phyloP scores from a whole-genome alignment of 1,140 invertebrate genomes.

The Pachypeltis micranthus region DNA sequence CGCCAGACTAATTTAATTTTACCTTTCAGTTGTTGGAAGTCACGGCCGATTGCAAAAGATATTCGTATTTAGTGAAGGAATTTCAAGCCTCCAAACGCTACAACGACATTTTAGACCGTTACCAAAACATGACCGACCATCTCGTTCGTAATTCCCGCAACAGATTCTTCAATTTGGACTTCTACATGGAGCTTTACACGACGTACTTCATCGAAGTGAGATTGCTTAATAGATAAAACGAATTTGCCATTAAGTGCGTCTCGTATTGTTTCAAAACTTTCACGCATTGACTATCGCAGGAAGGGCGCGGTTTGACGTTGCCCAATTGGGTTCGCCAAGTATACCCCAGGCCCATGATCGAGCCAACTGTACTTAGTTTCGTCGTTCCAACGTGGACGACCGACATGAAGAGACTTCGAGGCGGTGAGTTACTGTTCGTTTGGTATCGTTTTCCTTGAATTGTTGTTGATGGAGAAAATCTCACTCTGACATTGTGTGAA shows the following conservation, averaged over 20 bases:
- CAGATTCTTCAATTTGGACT: background rate
- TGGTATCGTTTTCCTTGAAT: background rate
- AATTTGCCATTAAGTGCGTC: too few species aligned
- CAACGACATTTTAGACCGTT: background rate
- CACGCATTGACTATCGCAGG: constrained; percentile 37
- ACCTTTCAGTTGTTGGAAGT: background rate
- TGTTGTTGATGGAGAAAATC: background rate
- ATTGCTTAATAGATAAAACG: too few species aligned
- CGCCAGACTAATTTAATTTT: too few species aligned
- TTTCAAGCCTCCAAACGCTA: background rate
- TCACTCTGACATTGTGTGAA: too few species aligned
- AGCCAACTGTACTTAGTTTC: constrained; percentile 43
- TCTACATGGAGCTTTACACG: constrained; percentile 1
- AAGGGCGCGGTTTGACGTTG: constrained; percentile 54
- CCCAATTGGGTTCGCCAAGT: constrained; percentile 55
- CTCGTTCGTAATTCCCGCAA: background rate
- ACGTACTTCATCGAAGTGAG: background rate
- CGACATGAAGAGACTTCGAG: constrained; percentile 39
- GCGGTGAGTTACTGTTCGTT: constrained; percentile 31
- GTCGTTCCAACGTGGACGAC: constrained; percentile 37
- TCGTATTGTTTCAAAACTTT: too few species aligned
- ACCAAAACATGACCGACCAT: background rate
- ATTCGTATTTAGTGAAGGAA: background rate
- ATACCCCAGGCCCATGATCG: constrained; percentile 42
- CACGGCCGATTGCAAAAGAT: background rate